Evolutionary conservation across 1,140 invertebrate species (phyloP), one percentile per base, ranked within the genome.

Genomic region (Magallana gigas): DNA sequence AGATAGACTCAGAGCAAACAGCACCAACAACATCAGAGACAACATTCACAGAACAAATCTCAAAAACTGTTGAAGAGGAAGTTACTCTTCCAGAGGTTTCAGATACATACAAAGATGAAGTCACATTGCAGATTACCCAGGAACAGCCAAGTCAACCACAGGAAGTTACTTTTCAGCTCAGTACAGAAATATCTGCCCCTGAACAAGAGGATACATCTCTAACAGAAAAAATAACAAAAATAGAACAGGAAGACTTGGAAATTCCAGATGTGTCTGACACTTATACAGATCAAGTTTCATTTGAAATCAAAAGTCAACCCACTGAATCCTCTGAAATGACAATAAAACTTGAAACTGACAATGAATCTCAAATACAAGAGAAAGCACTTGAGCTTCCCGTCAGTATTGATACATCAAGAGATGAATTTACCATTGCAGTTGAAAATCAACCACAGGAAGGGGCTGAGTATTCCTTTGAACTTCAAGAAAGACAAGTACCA

Each of bases 381-480:
- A 83, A 85, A 80, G 81, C 83, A 16, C 1, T 82, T 60, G 90
- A 91, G 81, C 59, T 91, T n/a, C 90, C 91, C 58, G 88, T 91
- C 56, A 88, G 87, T 59, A 62, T 88, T 60, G 91, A 92, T 18
- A 91, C 86, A 11, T 90, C 91, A 57, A 93, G 90, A 64, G 92
- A 93, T 80, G 92, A 93, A 84, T 87, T 93, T 84, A 90, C 90
- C 29, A 60, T 93, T 59, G 84, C 91, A 23, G 90, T 93, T 81
- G 82, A 88, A 85, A 90, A 89, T n/a, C 86, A 90, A 64, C 88
- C 90, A 57, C 57, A 82, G 59, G 93, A 93, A 88, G 90, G 92
- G 88, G 90, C 90, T 84, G 90, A 91, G 76, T 91, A 93, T 71
- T 90, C 90, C 56, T 59, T 93, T 62, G 90, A 92, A 58, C 58